Conservation (phyloP, 2,888 invertebrate species). For the Tubulanus polymorphus region DNA sequence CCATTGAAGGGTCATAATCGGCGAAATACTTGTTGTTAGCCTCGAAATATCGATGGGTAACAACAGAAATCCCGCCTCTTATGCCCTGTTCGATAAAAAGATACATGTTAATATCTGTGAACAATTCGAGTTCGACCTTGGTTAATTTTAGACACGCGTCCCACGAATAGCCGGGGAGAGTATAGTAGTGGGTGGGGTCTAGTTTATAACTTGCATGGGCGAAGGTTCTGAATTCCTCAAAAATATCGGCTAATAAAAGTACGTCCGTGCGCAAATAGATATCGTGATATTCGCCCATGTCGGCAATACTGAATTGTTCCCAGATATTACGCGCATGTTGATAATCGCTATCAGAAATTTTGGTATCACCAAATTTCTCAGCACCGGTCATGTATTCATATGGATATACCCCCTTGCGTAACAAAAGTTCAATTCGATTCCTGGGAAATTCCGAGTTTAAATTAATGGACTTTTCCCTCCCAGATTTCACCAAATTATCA, state of each 20-base stretch:
- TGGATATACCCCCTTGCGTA: neutral
- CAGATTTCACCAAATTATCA: neutral
- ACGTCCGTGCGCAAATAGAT: slow-evolving; percentile 17
- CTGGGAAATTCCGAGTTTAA: neutral
- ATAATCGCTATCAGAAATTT: neutral
- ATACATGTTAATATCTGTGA: slow-evolving; percentile 17
- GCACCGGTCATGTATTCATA: no score
- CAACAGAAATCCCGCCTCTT: slow-evolving; percentile 15
- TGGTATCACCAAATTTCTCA: neutral
- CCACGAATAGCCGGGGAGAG: slow-evolving; percentile 11
- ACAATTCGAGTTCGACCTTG: slow-evolving; percentile 12
- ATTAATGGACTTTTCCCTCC: no score
- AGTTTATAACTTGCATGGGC: neutral
- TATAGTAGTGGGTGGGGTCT: neutral
- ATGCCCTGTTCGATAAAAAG: slow-evolving; percentile 20
- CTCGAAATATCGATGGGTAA: slow-evolving; percentile 11
- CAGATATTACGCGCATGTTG: neutral
- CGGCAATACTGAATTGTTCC: slow-evolving; percentile 14
- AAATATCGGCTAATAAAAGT: slow-evolving; percentile 10
- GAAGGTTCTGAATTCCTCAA: neutral
- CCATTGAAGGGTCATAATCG: neutral
- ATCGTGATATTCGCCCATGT: slow-evolving; percentile 16
- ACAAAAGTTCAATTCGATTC: neutral
- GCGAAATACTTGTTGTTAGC: slow-evolving; percentile 1
- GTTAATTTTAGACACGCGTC: slow-evolving; percentile 15